Base-by-base conservation (phyloP, 2,888 invertebrate genomes). In the Rhyacophila evoluta region DNA sequence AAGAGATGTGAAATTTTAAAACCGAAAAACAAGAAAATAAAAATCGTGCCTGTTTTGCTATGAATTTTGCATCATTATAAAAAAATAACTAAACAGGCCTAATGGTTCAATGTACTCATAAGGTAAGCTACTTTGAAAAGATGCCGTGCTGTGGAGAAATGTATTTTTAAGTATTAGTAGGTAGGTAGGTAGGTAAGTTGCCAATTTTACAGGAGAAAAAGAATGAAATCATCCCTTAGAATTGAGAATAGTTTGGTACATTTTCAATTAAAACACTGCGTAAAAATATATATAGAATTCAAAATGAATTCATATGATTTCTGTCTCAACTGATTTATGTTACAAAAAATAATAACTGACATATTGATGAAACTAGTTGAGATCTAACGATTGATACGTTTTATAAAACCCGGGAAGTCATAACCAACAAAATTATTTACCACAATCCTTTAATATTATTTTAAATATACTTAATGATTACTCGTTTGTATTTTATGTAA, bases 71-170 rank as follows among this genome's bases (percentile, higher is more conserved):
- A 19, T 55, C 19, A 55, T 55, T 55, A 55, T 10, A 55, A 55
- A 38, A 6, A 25, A 19, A 55, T 19, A 55, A 55, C 55, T 55
- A 55, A 55, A 55, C 55, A 55, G 55, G 19, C 55, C 55, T 55
- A 55, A 55, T 55, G 25, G 19, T 55, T 55, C 25, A 55, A 55
- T 55, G 25, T 55, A 55, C 19, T 55, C 55, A 4, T 33, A n/a
- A 33, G 29, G 12, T 55, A 55, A 8, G 15, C 55, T 55, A 55
- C 55, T 55, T 55, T 55, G 25, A 55, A 11, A 11, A 38, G 55
- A 25, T 55, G 19, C 55, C 55, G 55, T 55, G 55, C 55, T 55
- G 55, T 55, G 55, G 55, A 55, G 19, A 55, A 55, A 55, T 55
- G 55, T 55, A 19, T 55, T 38, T 38, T n/a, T 55, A n/a, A 41